Conservation (phyloP, 2,888 invertebrate genomes). For the Nemotelus nigrinus region DNA sequence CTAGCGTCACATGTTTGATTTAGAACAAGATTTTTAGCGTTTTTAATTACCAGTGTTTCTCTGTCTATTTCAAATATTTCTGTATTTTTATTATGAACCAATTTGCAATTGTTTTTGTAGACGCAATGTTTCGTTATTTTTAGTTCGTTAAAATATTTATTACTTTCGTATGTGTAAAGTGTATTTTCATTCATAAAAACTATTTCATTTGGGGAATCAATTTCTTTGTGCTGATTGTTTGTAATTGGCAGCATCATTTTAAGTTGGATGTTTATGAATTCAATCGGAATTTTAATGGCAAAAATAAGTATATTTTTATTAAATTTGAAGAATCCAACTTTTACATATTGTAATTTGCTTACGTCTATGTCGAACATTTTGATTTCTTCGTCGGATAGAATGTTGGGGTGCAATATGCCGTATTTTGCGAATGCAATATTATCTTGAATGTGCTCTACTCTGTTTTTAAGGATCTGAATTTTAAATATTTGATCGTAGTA, state of each 20-base stretch:
- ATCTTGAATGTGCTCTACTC: not conserved
- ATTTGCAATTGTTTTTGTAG: too few relatives aligned
- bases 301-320: constrained; percentile 1
- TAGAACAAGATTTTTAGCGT: too few relatives aligned
- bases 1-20: too few relatives aligned
- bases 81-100: too few relatives aligned
- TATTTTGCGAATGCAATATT: too few relatives aligned
- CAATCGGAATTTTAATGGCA: constrained; percentile 1
- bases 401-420: not conserved
- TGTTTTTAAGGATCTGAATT: constrained; percentile 8
- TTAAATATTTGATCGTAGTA: not conserved
- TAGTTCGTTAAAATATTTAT: constrained; percentile 12
- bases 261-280: constrained; percentile 15
- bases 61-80: too few relatives aligned
- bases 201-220: constrained; percentile 1
- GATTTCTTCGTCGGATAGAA: constrained; percentile 7
- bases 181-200: not conserved
- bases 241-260: constrained; percentile 1
- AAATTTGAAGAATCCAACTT: constrained; percentile 3
- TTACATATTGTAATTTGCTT: constrained; percentile 10
- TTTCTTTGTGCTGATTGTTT: not conserved
- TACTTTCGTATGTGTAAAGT: constrained; percentile 5
- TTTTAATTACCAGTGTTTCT: too few relatives aligned
- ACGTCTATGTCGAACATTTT: constrained; percentile 7
- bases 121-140: not conserved